Percentiles rank a stretch among this genome's conserved stretches.
These are phyloP conservation scores for Ruditapes philippinarum DNA, from an alignment of 1,140 invertebrate genomes.

Conservation along the genomic window DNA sequence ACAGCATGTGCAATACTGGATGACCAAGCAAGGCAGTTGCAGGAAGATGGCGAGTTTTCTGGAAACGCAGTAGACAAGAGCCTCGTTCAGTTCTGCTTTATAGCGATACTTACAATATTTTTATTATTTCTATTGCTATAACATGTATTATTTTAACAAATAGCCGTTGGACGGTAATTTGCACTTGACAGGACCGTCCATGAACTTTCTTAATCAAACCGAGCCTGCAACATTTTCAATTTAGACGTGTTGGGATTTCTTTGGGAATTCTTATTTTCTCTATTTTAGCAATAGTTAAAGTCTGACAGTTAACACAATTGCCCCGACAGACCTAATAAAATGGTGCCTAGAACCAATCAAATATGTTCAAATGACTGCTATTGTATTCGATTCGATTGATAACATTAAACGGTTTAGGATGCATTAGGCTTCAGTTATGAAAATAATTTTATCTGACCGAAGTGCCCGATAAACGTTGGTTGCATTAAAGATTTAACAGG, in stretches of 20 bases:
- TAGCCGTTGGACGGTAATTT: constrained; percentile 12
- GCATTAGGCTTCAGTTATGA: constrained; percentile 29
- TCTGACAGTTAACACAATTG: constrained; percentile 24
- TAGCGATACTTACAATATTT: constrained; percentile 9
- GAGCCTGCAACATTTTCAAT: too few species aligned
- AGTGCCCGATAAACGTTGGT: constrained; percentile 28
- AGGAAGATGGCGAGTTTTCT: constrained; percentile 25
- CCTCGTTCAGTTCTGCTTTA: constrained; percentile 25
- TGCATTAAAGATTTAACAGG: constrained; percentile 16
- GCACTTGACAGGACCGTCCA: too few species aligned
- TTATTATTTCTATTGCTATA: constrained; percentile 21
- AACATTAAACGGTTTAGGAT: constrained; percentile 15
- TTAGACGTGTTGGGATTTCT: too few species aligned
- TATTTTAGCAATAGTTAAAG: too few species aligned
- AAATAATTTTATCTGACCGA: constrained; percentile 31
- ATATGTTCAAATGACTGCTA: constrained; percentile 19
- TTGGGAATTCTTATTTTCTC: too few species aligned
- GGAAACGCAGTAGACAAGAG: constrained; percentile 15
- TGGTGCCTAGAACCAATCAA: constrained; percentile 7
- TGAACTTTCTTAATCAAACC: too few species aligned
- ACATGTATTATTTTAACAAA: constrained; percentile 27
- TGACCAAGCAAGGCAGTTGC: constrained; percentile 21
- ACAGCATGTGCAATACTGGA: constrained; percentile 23
- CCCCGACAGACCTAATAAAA: neutral
- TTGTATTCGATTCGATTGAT: neutral